Conservation (phyloP, 2,888 invertebrate species). For the Galeruca laticollis region DNA sequence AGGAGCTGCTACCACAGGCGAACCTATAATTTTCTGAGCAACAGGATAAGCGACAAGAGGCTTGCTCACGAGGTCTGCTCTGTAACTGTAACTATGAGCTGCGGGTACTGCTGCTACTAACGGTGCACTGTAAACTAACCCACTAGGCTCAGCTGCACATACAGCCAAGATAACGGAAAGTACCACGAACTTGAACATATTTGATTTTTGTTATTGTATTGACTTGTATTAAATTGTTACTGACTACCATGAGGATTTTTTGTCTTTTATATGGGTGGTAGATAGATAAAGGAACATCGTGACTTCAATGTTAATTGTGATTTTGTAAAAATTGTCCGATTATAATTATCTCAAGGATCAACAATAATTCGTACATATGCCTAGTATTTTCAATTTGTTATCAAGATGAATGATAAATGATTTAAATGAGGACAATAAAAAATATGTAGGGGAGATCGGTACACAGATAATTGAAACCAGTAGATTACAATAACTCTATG, state of each 20-base stretch:
- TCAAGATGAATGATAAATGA: too few species aligned
- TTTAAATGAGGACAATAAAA: conserved; percentile 8
- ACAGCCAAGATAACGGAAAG: background rate
- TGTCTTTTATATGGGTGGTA: background rate
- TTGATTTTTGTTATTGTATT: background rate
- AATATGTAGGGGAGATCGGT: background rate
- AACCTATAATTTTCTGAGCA: background rate
- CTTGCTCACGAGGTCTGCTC: background rate
- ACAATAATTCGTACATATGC: background rate
- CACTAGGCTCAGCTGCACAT: conserved; percentile 4
- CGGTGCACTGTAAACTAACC: background rate
- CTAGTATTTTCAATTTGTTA: background rate
- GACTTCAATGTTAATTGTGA: conserved; percentile 7
- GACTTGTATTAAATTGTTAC: background rate
- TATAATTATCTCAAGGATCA: background rate
- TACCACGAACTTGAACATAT: conserved; percentile 9
- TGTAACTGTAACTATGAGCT: conserved; percentile 8
- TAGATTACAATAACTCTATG: too few species aligned
- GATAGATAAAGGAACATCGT: background rate
- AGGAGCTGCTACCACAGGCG: conserved; percentile 7
- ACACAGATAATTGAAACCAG: background rate
- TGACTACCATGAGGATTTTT: background rate
- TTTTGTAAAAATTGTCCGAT: background rate
- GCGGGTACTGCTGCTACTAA: background rate
- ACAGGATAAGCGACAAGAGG: background rate